Evolutionary conservation across 2,113 vertebrate species (phyloP), one percentile per base, ranked within the genome.

Genomic region (Mola mola): DNA sequence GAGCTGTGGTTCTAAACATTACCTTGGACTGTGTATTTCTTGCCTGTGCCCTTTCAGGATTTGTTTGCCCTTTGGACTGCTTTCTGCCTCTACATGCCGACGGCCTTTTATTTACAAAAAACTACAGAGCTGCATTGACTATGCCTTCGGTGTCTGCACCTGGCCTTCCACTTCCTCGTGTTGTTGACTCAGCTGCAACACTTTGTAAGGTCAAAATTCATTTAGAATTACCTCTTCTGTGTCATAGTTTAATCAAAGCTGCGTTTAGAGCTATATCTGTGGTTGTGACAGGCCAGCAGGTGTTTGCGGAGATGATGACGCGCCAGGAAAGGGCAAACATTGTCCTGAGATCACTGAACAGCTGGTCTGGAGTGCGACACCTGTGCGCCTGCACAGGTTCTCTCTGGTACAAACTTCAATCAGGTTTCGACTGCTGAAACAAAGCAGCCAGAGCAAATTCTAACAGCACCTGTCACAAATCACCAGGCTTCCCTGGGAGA

Each of bases 211-310:
- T 29, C 38, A 52, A 40, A 20, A 38, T 20, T 41, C 8, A 40
- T 12, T 33, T 22, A 1, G 19, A 64, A 42, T 48, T 3, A 67
- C n/a, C n/a, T n/a, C n/a, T n/a, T n/a, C n/a, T n/a, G n/a, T n/a
- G n/a, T 64, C 79, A 59, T 82, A 65, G 73, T 78, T 52, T 51
- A 57, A 79, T 85, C 60, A 69, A 71, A 77, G 70, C 52, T 41
- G 47, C 10, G 47, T 77, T 72, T 22, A 21, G 57, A 60, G 52
- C 13, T 2, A 59, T 75, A 42, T 82, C 56, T 61, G 31, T 33
- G 59, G 51, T 31, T 70, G 8, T 85, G 86, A 88, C 84, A 87
- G 82, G 79, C 79, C 75, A 79, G 83, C 87, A 89, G 89, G 77
- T 90, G 87, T 77, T 83, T 56, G 40, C 57, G 58, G 67, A 51